Evolutionary conservation across 1,140 invertebrate species (phyloP).

Genomic region (Leptoteleia sp.): DNA sequence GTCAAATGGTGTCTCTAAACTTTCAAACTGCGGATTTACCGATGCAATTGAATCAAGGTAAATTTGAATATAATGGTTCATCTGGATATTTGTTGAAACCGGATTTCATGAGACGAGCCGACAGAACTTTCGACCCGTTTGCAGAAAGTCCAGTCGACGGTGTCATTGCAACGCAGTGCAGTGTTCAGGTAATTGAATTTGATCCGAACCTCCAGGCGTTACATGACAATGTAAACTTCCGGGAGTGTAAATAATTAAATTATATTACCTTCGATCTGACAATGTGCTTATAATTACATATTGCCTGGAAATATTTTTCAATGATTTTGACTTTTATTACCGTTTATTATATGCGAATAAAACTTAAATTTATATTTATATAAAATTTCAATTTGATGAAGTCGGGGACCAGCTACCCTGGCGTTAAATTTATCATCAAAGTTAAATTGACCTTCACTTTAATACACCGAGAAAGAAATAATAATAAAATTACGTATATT

Average conservation of each 20-base stretch:
- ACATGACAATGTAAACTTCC: slow-evolving; percentile 29
- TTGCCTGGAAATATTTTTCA: neutral
- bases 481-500: too few species aligned
- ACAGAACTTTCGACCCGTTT: slow-evolving; percentile 99
- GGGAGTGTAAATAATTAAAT: slow-evolving; percentile 13
- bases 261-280: slow-evolving; percentile 15
- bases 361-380: too few species aligned
- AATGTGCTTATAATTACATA: slow-evolving; percentile 4
- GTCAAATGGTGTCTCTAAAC: slow-evolving; percentile 99
- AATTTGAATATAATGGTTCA: slow-evolving; percentile 99
- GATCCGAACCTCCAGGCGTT: slow-evolving; percentile 13
- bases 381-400: too few species aligned
- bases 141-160: slow-evolving; percentile 99
- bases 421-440: too few species aligned
- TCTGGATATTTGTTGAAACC: slow-evolving; percentile 98
- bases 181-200: slow-evolving; percentile 89
- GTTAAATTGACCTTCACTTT: too few species aligned
- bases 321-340: neutral
- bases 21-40: slow-evolving; percentile 99
- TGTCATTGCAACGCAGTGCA: slow-evolving; percentile 98
- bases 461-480: too few species aligned
- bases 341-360: too few species aligned
- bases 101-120: slow-evolving; percentile 98
- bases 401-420: too few species aligned
- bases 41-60: slow-evolving; percentile 99